Evolutionary conservation across 2,888 invertebrate species (phyloP).

Genomic region (Ochlodes sylvanus): DNA sequence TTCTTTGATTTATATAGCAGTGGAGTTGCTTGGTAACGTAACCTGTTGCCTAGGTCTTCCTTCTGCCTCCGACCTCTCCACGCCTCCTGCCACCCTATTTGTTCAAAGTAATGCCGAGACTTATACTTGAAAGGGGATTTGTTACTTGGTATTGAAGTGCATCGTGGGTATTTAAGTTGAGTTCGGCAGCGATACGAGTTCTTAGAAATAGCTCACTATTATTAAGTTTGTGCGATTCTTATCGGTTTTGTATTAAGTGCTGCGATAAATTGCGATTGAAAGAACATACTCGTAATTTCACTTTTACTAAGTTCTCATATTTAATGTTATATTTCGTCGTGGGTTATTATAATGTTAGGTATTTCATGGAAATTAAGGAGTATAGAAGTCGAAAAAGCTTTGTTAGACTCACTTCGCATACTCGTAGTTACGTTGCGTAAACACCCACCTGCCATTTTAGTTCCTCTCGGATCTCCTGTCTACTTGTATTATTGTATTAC

Average conservation of each 20-base stretch:
- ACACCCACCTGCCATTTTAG: no score
- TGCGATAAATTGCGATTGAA: not conserved
- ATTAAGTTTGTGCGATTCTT: conserved; percentile 17
- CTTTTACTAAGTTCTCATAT: not conserved
- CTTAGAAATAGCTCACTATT: conserved; percentile 20
- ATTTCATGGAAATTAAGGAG: no score
- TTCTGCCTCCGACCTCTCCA: not conserved
- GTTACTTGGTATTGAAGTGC: conserved; percentile 19
- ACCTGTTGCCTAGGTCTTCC: conserved; percentile 33
- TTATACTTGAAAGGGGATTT: conserved; percentile 26
- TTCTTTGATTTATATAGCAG: not conserved
- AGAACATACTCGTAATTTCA: not conserved
- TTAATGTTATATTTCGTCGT: no score
- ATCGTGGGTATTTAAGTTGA: conserved; percentile 23
- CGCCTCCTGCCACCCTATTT: conserved; percentile 17
- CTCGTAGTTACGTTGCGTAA: no score
- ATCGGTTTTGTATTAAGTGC: conserved; percentile 2
- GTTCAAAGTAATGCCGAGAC: conserved; percentile 20
- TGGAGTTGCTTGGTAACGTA: conserved; percentile 18
- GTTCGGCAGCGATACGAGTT: conserved; percentile 8
- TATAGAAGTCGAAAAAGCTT: no score
- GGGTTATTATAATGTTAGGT: no score
- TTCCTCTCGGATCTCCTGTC: no score
- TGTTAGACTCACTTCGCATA: no score
- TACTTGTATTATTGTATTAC: no score